Percentiles rank a stretch among this genome's conserved stretches.
Conservation (phyloP, 2,113 vertebrate genomes). For the Illadopsis cleaveri region DNA sequence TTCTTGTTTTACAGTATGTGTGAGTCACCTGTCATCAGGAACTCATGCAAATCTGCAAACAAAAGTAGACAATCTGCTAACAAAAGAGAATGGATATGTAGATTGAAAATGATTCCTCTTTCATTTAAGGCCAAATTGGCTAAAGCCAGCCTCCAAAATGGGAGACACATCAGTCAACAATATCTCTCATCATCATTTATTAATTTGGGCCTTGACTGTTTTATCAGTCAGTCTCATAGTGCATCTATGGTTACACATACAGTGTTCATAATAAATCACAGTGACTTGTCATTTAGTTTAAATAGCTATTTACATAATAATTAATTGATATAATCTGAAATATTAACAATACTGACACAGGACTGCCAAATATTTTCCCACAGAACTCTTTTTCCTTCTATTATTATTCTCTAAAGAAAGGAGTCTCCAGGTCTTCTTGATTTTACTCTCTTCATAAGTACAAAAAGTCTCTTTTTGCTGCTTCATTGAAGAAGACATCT, state of each 20-base stretch:
- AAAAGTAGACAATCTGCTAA: conserved; percentile 44
- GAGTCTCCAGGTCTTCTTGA: neutral
- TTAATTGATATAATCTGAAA: neutral
- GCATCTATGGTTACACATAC: neutral
- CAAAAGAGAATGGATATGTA: neutral
- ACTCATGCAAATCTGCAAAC: conserved; percentile 30
- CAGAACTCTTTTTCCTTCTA: neutral
- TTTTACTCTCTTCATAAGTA: neutral
- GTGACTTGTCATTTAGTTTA: neutral
- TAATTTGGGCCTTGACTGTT: conserved; percentile 6
- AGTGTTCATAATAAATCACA: neutral
- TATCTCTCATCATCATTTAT: conserved; percentile 23
- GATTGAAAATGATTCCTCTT: conserved; percentile 9
- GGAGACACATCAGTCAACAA: neutral
- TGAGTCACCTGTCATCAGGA: conserved; percentile 54
- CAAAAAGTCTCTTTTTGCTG: neutral
- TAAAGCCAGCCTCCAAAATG: neutral
- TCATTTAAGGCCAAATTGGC: conserved; percentile 24
- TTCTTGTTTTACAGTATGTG: conserved; percentile 31
- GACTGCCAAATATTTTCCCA: neutral
- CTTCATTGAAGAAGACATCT: neutral
- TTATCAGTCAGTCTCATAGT: neutral
- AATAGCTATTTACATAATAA: neutral
- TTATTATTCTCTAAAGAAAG: neutral
- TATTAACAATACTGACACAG: neutral